Conservation (phyloP, 2,113 vertebrate species). For the Callithrix jacchus region DNA sequence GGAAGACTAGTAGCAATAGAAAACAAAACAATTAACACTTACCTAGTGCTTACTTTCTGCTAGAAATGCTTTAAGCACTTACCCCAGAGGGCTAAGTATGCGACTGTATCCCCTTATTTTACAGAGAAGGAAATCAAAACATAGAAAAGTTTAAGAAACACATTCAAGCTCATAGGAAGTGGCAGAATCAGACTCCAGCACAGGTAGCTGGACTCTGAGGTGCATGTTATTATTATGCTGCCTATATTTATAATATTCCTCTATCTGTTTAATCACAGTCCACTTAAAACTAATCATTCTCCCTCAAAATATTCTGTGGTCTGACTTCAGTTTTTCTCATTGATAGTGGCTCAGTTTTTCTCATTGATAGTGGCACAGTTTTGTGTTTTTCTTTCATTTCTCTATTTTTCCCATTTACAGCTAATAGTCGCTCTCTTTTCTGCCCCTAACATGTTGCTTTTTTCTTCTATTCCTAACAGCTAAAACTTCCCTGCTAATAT, state of each 20-base stretch:
- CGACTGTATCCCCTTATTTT: neutral
- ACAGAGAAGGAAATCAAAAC: neutral
- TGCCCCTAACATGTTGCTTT: neutral
- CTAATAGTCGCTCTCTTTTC: neutral
- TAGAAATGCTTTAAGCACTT: neutral
- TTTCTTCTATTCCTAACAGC: neutral
- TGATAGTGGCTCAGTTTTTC: neutral
- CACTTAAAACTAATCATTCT: conserved; percentile 16
- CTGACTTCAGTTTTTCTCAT: neutral
- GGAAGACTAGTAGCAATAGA: neutral
- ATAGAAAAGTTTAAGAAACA: neutral
- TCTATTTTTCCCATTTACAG: neutral
- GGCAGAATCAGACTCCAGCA: neutral
- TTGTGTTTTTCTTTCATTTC: neutral
- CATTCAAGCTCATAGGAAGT: neutral
- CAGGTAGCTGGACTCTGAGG: neutral
- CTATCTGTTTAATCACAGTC: neutral
- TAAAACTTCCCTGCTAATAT: neutral
- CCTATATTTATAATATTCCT: neutral
- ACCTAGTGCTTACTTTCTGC: neutral
- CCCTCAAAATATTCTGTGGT: neutral
- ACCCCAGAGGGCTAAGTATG: neutral
- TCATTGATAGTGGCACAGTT: neutral
- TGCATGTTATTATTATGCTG: neutral
- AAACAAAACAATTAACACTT: neutral